Evolutionary conservation across 1,140 invertebrate species (phyloP), one percentile per base, ranked within the genome.

Genomic region (Diplogasteroides magnus): DNA sequence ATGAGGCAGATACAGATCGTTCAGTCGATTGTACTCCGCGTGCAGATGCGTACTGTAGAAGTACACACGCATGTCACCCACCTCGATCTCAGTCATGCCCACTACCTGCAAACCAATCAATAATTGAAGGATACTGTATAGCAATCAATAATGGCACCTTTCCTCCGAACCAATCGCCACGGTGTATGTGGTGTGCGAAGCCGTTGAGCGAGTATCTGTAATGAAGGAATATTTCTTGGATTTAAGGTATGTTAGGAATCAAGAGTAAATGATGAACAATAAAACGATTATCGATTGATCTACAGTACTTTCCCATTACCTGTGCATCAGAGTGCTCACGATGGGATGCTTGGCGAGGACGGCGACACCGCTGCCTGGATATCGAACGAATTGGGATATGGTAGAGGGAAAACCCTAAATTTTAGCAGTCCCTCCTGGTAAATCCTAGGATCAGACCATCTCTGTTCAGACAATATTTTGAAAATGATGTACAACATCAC

Each of bases 91-190:
- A 77, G 90, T 93, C n/a, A 97, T 83, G 14, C 92, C 94, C 64
- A 97, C 89, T 48, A 93, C 93, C 66, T 68, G n/a, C 48, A 68
- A 68, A 13, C 59, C 13, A 26, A 13, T n/a, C 31, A 65, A 48
- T 48, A 28, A 63, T 48, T 48, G 19, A 48, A 6, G 37, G 19
- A 48, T 48, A 11, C 6, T 6, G 37, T 11, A 48, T 48, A 48
- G 19, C 6, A 48, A 19, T 6, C 37, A 48, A 48, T 48, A 6
- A 19, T 48, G 15, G 55, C 11, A 72, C 70, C 88, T 97, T 97
- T 6, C 94, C 94, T 64, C 92, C 94, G 85, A 95, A 97, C 94
- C 94, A 98, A 83, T 97, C 94, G 1, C 92, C 94, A 85, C 97
- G 61, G 61, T 93, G 91, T 74, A 97, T 87, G 84, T 94, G 95